Conservation (phyloP, 2,888 invertebrate species). For the Macropis europaea region DNA sequence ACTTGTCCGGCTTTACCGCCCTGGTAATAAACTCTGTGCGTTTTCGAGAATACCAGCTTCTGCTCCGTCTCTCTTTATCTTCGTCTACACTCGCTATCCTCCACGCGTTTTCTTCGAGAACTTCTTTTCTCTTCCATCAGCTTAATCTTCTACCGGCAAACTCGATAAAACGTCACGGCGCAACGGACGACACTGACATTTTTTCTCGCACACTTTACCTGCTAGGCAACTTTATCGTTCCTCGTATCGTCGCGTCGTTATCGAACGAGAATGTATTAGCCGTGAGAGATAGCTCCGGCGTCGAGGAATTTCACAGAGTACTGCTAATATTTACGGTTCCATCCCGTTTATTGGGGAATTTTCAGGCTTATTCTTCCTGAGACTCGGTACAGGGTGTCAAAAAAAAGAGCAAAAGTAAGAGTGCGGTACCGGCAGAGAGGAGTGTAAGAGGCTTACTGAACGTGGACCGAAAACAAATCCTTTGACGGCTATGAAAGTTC, state of each 20-base stretch:
- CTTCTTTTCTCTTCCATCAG: conserved; percentile 25
- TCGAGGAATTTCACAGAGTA: conserved; percentile 15
- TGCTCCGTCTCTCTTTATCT: background rate
- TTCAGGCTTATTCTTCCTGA: too few relatives aligned
- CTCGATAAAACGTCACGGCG: conserved; percentile 50
- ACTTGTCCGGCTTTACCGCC: conserved; percentile 59
- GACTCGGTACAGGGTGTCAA: too few relatives aligned
- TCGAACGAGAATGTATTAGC: conserved; percentile 50
- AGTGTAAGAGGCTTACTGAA: too few relatives aligned
- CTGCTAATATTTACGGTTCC: conserved; percentile 32
- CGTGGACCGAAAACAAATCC: too few relatives aligned
- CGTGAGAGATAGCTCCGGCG: conserved; percentile 36
- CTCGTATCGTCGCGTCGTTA: conserved; percentile 38
- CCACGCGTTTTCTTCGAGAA: background rate
- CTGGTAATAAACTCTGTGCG: conserved; percentile 51
- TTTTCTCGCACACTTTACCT: conserved; percentile 27
- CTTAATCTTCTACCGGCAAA: conserved; percentile 45
- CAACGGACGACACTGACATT: conserved; percentile 36
- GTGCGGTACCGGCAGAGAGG: too few relatives aligned
- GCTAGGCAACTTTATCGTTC: conserved; percentile 39
- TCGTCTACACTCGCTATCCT: background rate
- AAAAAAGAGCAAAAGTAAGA: too few relatives aligned
- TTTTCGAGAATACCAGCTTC: conserved; percentile 2
- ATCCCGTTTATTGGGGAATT: conserved; percentile 29
- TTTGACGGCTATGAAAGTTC: too few relatives aligned